Evolutionary conservation across 2,113 vertebrate genomes (phyloP).

Genomic region (Phrynosoma blainvillii): DNA sequence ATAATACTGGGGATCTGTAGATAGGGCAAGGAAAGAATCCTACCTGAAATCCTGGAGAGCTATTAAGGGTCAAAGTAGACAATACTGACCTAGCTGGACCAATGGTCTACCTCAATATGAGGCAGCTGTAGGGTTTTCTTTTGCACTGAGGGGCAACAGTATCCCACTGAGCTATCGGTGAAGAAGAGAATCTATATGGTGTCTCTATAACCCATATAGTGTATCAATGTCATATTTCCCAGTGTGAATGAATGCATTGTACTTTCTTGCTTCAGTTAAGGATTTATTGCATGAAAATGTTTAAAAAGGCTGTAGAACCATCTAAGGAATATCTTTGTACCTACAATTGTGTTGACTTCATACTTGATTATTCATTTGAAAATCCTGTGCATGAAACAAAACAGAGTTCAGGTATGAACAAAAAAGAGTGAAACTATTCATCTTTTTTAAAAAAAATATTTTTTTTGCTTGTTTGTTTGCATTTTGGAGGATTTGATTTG

Average conservation of each 20-base stretch:
- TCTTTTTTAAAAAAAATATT: conserved; percentile 44
- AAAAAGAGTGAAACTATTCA: conserved; percentile 52
- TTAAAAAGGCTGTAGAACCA: conserved; percentile 43
- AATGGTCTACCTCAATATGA: too few species aligned
- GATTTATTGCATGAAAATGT: conserved; percentile 41
- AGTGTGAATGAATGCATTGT: conserved; percentile 32
- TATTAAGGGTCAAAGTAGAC: too few species aligned
- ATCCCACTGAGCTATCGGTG: neutral
- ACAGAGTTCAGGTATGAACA: conserved; percentile 41
- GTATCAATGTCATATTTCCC: conserved; percentile 43
- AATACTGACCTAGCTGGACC: too few species aligned
- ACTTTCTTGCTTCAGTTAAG: conserved; percentile 47
- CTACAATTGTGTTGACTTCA: conserved; percentile 56
- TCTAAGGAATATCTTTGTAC: conserved; percentile 52
- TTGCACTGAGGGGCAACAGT: neutral
- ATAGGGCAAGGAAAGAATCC: too few species aligned
- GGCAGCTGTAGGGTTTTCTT: neutral
- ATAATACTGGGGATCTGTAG: too few species aligned
- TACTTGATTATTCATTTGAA: conserved; percentile 40
- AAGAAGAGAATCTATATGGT: neutral
- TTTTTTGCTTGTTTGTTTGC: conserved; percentile 57
- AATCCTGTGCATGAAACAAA: conserved; percentile 69
- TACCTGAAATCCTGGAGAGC: too few species aligned
- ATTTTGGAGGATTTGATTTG: conserved; percentile 66
- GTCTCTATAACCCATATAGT: neutral